Evolutionary conservation across 2,888 invertebrate species (phyloP).

Genomic region (Noctuana brunneofusca): DNA sequence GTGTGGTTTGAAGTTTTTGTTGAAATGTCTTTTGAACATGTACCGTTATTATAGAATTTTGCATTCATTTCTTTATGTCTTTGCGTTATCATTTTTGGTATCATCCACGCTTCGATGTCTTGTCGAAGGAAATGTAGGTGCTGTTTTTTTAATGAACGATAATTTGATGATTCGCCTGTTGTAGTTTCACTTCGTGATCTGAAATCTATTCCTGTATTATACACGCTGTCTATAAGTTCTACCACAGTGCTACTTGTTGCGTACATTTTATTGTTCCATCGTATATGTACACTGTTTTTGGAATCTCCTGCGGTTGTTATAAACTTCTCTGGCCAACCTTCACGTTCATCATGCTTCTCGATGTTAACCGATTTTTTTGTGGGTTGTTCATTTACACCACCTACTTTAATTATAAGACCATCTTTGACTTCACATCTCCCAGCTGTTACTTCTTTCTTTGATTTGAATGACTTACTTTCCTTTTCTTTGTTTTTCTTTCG

Average conservation of each 20-base stretch:
- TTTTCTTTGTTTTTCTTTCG: constrained; percentile 56
- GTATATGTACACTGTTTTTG: constrained; percentile 57
- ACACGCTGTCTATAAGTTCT: constrained; percentile 60
- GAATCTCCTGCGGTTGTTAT: constrained; percentile 55
- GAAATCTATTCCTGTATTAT: constrained; percentile 53
- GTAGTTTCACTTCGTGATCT: constrained; percentile 60
- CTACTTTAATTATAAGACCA: constrained; percentile 57
- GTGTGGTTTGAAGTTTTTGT: constrained; percentile 54
- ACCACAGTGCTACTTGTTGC: constrained; percentile 64
- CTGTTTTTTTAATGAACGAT: constrained; percentile 47
- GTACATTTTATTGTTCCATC: constrained; percentile 68
- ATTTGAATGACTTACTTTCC: constrained; percentile 46
- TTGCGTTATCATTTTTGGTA: constrained; percentile 55
- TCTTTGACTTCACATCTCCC: constrained; percentile 66
- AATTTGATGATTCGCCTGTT: constrained; percentile 48
- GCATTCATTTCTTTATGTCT: constrained; percentile 41
- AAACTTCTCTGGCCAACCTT: constrained; percentile 60
- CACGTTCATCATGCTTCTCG: constrained; percentile 43
- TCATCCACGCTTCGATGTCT: constrained; percentile 70
- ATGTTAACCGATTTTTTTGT: constrained; percentile 36
- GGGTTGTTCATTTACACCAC: constrained; percentile 40
- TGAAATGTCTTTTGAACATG: constrained; percentile 46
- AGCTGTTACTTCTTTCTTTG: constrained; percentile 60
- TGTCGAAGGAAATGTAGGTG: constrained; percentile 56
- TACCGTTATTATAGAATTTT: constrained; percentile 29